Evolutionary conservation across 2,113 vertebrate species (phyloP).

Genomic region (Vombatus ursinus): DNA sequence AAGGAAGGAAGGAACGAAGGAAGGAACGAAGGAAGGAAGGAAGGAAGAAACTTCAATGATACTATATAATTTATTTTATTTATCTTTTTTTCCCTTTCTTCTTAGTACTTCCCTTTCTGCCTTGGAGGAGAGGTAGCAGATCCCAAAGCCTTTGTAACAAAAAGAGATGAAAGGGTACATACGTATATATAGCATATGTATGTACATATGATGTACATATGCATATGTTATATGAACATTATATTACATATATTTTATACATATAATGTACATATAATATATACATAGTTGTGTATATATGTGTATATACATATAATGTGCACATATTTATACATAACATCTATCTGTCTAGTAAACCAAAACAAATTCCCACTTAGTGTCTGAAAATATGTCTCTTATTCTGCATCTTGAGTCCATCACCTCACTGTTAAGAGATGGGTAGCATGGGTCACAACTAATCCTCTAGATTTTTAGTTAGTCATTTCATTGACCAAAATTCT

Average conservation of each 20-base stretch:
- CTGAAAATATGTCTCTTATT: background rate
- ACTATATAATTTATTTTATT: background rate
- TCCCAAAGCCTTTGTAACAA: background rate
- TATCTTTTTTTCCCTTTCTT: background rate
- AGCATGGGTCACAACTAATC: background rate
- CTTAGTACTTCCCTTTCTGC: background rate
- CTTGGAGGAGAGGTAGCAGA: background rate
- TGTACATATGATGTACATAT: too few relatives aligned
- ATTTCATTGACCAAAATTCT: background rate
- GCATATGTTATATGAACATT: too few relatives aligned
- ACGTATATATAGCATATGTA: too few relatives aligned
- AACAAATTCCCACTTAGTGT: background rate
- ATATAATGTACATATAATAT: too few relatives aligned
- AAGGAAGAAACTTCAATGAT: background rate
- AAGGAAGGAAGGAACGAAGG: too few relatives aligned
- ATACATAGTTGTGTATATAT: too few relatives aligned
- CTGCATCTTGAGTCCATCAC: background rate
- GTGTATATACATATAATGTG: too few relatives aligned
- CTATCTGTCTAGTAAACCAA: background rate
- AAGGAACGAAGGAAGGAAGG: too few relatives aligned
- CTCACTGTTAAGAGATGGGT: background rate
- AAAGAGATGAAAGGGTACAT: too few relatives aligned
- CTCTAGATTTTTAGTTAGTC: background rate
- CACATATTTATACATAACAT: too few relatives aligned
- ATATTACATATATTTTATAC: too few relatives aligned